These are phyloP conservation scores for Acanthurus leucopareius DNA, from an alignment of 2,797 vertebrate species.

Conservation along the genomic window DNA sequence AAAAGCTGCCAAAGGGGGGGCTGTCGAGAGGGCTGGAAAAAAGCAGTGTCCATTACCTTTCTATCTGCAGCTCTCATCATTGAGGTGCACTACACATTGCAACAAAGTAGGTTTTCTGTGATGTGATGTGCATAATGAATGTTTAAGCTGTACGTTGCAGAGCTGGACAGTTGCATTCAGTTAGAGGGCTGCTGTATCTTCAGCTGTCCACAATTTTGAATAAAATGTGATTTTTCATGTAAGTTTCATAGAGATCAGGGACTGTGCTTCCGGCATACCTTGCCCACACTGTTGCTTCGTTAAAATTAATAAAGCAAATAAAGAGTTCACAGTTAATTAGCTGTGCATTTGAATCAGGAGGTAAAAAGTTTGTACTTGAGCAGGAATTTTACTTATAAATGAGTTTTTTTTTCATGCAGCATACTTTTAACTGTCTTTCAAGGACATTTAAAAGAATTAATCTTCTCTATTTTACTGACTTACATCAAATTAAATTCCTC, in stretches of 20 bases:
- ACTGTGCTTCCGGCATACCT: neutral
- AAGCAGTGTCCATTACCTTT: slow-evolving; percentile 14
- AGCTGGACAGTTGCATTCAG: neutral
- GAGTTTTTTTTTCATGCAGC: too few species aligned
- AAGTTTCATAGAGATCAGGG: neutral
- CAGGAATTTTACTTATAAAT: too few species aligned
- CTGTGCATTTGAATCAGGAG: neutral
- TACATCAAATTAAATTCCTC: neutral
- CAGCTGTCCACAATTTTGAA: neutral
- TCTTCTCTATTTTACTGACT: neutral
- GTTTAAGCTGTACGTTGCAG: neutral
- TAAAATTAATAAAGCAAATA: too few species aligned
- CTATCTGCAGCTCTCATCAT: neutral
- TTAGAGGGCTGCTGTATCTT: neutral
- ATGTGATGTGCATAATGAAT: too few species aligned
- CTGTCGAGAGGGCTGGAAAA: slow-evolving; percentile 11
- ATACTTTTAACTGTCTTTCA: too few species aligned
- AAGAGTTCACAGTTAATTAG: too few species aligned
- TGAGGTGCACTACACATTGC: neutral
- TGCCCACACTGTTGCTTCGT: neutral
- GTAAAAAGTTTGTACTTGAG: neutral
- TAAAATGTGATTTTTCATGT: slow-evolving; percentile 6
- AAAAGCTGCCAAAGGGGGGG: slow-evolving; percentile 11
- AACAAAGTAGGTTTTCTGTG: neutral
- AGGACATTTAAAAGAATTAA: too few species aligned